These are phyloP conservation scores for Sarcophaga bullata DNA, from an alignment of 1,140 invertebrate species.

Conservation along the genomic window DNA sequence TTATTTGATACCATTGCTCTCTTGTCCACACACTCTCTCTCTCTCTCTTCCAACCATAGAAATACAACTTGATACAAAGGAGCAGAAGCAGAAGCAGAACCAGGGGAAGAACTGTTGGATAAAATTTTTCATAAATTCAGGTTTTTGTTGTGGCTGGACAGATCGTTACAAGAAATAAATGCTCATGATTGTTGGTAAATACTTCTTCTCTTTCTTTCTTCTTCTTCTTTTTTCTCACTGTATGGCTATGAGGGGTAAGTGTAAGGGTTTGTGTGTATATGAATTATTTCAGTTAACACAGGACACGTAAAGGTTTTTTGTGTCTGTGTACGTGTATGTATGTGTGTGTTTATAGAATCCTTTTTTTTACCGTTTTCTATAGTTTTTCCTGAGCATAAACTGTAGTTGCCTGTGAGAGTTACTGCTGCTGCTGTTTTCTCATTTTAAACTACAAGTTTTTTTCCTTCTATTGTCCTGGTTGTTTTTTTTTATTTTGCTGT, in stretches of 20 bases:
- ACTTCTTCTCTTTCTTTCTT: too few relatives aligned
- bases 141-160: neutral
- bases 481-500: neutral
- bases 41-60: too few relatives aligned
- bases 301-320: neutral
- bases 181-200: constrained; percentile 22
- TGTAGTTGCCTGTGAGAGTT: too few relatives aligned
- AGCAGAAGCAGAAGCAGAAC: neutral
- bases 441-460: too few relatives aligned
- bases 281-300: neutral
- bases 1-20: neutral
- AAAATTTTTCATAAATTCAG: constrained; percentile 31
- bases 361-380: too few relatives aligned
- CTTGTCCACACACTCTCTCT: neutral
- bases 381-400: too few relatives aligned
- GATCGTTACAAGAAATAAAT: constrained; percentile 26
- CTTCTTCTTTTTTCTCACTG: too few relatives aligned
- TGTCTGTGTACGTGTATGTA: neutral
- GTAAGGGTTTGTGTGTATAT: neutral
- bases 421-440: too few relatives aligned
- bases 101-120: too few relatives aligned
- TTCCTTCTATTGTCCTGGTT: neutral
- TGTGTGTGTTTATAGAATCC: neutral
- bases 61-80: too few relatives aligned
- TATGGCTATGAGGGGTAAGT: neutral